A percentile compares a stretch with the other conserved stretches of the same genome.
Evolutionary conservation across 2,888 invertebrate species (phyloP).

Genomic region (Oegoconia quadripuncta): DNA sequence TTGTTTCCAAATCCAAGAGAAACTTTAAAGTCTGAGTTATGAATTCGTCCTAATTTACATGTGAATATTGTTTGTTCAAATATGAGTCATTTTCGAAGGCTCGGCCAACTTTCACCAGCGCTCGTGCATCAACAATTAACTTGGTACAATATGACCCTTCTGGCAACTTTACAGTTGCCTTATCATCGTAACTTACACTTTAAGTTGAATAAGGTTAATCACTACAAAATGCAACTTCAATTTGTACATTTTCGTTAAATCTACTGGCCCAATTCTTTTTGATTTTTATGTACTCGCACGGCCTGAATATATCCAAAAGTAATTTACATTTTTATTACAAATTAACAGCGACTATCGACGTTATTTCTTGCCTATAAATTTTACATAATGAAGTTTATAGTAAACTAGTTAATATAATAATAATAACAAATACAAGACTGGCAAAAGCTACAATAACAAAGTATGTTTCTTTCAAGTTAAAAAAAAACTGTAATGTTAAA

Average conservation of each 20-base stretch:
- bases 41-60: conserved; percentile 61
- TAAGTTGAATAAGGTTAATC: background rate
- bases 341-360: too few relatives aligned
- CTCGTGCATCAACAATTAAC: conserved; percentile 58
- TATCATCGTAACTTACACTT: conserved; percentile 1
- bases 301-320: too few relatives aligned
- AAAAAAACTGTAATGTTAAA: conserved; percentile 23
- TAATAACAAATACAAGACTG: background rate
- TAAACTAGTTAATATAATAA: too few relatives aligned
- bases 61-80: conserved; percentile 64
- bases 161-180: conserved; percentile 9
- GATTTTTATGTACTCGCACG: background rate
- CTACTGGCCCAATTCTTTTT: background rate
- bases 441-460: background rate
- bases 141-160: conserved; percentile 37
- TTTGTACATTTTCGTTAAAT: background rate
- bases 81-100: conserved; percentile 64
- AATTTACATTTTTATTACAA: too few relatives aligned
- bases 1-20: conserved; percentile 33
- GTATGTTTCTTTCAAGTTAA: conserved; percentile 4
- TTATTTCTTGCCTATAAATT: too few relatives aligned
- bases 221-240: background rate
- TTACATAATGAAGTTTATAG: too few relatives aligned
- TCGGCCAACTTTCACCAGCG: conserved; percentile 65
- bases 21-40: conserved; percentile 36